Base-by-base conservation (phyloP, 2,888 invertebrate genomes). In the Himalopsyche anomala region DNA sequence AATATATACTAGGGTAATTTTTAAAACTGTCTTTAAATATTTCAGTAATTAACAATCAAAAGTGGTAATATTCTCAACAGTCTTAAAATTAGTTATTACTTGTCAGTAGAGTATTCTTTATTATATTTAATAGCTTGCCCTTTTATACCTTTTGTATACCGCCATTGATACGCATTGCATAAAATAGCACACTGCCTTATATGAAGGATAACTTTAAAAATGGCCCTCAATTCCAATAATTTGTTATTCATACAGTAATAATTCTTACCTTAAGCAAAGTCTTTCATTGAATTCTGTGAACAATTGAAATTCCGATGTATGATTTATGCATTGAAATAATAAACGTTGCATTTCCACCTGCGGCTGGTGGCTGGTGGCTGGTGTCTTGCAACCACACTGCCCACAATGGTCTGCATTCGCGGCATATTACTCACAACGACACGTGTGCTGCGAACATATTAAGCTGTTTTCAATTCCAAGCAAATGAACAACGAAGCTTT, bases 301-400 rank as follows among this genome's bases (percentile, higher is more conserved):
- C 82, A 82, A 82, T 82, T 54, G 55, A 82, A 82, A 82, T 82
- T 82, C 82, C 82, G n/a, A 54, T 17, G 82, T 17, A 82, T 82
- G 82, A 82, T 82, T 12, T 82, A 82, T 82, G 82, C 55, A 82
- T 82, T 28, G 54, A 82, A 82, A 82, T 80, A 80, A 80, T 45
- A n/a, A 19, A 5, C 38, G 28, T 36, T 74, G 74, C 74, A 74
- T 74, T 74, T 74, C 74, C 74, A 74, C 38, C 36, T 74, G 74
- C 15, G 74, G 74, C 36, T 74, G 19, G 74, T 36, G 74, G 74
- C 36, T 74, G 19, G 74, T 36, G 19, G 74, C 36, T 74, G 74
- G 74, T 74, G 74, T 38, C 38, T 74, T 74, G 74, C 45, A 45
- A 80, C 80, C 80, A 80, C 80, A 36, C 80, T 80, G 45, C 80